phyloP scores from a whole-genome alignment of 2,113 vertebrate species.

The Corydoras maculifer region DNA sequence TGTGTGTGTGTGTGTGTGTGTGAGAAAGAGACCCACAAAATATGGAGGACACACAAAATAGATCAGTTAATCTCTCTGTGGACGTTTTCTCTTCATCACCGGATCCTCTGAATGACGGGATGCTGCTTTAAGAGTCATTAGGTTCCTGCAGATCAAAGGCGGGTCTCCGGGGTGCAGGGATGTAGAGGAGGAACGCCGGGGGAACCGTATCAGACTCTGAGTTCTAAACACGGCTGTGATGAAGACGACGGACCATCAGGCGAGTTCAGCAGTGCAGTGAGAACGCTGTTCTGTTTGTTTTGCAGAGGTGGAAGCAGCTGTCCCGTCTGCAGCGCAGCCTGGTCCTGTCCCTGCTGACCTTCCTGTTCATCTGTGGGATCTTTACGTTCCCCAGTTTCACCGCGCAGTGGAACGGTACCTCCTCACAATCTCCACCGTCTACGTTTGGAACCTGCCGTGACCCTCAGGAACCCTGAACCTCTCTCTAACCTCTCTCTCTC shows the following conservation, averaged over 20 bases:
- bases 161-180: not conserved
- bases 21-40: too few species aligned
- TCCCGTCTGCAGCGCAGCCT: slow-evolving; percentile 84
- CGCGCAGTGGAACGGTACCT: slow-evolving; percentile 74
- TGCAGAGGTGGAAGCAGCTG: slow-evolving; percentile 95
- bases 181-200: not conserved
- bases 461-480: not conserved
- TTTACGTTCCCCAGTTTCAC: slow-evolving; percentile 67
- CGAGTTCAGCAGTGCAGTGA: not conserved
- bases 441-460: not conserved
- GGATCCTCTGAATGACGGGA: too few species aligned
- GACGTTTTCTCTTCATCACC: too few species aligned
- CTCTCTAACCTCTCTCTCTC: not conserved
- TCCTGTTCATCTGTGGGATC: slow-evolving; percentile 73
- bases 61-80: too few species aligned
- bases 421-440: not conserved
- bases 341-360: slow-evolving; percentile 73
- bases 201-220: not conserved
- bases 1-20: too few species aligned
- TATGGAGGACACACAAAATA: too few species aligned
- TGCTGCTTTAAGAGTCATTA: too few species aligned
- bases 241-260: not conserved
- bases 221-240: not conserved
- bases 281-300: slow-evolving; percentile 18
- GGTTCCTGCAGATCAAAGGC: too few species aligned